A percentile compares a stretch with the other conserved stretches of the same genome.
phyloP scores from a whole-genome alignment of 2,888 invertebrate genomes.

The Rhyacophila evoluta region DNA sequence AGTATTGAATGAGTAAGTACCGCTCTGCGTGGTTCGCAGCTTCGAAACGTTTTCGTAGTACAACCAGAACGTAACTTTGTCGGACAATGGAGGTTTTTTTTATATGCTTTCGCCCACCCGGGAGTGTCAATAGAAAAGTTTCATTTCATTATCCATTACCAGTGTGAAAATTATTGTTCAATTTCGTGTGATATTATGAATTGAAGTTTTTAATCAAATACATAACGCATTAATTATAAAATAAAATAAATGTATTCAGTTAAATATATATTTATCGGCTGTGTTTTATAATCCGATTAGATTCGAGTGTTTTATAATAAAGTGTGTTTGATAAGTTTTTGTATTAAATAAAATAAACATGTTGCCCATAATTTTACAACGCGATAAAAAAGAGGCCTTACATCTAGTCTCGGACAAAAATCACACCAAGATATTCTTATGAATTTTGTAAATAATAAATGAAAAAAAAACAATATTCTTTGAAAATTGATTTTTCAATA shows the following conservation, averaged over 20 bases:
- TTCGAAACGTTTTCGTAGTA: constrained; percentile 41
- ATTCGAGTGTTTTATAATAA: not conserved
- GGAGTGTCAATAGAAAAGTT: constrained; percentile 12
- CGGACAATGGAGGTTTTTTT: constrained; percentile 39
- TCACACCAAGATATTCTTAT: constrained; percentile 1
- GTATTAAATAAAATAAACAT: not conserved
- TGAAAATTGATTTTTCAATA: constrained; percentile 25
- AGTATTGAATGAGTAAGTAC: constrained; percentile 15
- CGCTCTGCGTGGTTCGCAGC: constrained; percentile 32
- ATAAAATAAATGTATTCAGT: not conserved
- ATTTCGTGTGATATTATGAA: not conserved
- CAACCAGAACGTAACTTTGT: constrained; percentile 40
- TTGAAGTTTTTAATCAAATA: not conserved
- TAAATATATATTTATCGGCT: not conserved
- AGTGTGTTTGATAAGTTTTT: not conserved
- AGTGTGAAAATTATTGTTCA: not conserved
- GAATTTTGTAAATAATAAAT: constrained; percentile 7
- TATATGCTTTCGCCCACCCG: constrained; percentile 19
- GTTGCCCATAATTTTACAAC: not conserved
- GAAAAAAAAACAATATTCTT: not conserved
- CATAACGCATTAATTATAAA: not conserved
- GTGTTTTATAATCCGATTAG: not conserved
- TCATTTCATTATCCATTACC: constrained; percentile 4
- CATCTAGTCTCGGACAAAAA: not conserved
- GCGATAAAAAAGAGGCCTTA: not conserved